Evolutionary conservation across 2,888 invertebrate genomes (phyloP), one percentile per base, ranked within the genome.

Genomic region (Liodrosophila aerea): DNA sequence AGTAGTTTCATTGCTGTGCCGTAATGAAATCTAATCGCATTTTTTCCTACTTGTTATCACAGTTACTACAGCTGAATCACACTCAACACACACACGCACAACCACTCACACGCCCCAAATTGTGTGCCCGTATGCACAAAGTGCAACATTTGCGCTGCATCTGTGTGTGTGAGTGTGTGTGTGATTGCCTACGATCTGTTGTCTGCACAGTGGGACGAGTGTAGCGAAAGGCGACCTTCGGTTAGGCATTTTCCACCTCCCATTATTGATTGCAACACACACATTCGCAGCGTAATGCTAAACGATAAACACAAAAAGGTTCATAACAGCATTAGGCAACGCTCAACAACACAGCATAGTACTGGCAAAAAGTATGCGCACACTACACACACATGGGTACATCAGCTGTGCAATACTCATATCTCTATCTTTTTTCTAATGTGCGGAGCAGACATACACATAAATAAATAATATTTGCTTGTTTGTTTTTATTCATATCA

Each of bases 1-100:
- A 56, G 31, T 65, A 69, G 64, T 59, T 56, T 54, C 31, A 9
- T 36, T 8, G 8, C 13, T 62, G 53, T 54, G 72, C 37, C 72
- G 52, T 60, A 64, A 68, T 66, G 71, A 64, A 78, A 78, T 78
- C 78, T 78, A 84, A 78, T 84, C 78, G 43, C 57, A 52, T 64
- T 49, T 44, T 15, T 44, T 64, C 64, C 53, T 29, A 54, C 60
- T 71, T 44, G 64, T 80, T 78, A 78, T 78, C 78, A 80, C 44
- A 66, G 39, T 43, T 44, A 57, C 45, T 49, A 49, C 58, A 41
- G 12, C 4, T 7, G 27, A 36, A 12, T 2, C 51, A 37, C 37
- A 12, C 15, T 15, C 39, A 43, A 18, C 30, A 49, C 62, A 39
- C 56, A 59, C 41, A 56, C 33, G 40, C 33, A 30, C 36, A 40